Base-by-base conservation (phyloP, 2,888 invertebrate species). In the Cosmia pyralina region DNA sequence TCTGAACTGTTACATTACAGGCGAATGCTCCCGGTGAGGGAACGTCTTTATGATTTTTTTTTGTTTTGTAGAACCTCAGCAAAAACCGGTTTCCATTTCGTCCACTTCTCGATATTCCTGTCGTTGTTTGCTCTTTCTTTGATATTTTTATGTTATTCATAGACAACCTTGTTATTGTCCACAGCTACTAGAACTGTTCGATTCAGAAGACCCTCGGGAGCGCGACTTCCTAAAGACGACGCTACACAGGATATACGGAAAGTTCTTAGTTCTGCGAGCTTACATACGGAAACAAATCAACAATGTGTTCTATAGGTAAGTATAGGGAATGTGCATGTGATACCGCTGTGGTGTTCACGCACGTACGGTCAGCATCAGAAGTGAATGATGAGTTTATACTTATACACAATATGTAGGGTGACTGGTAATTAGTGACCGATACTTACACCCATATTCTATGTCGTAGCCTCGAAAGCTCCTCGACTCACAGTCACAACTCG, bases 211-310 rank as follows among this genome's bases (percentile, higher is more conserved):
- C 96, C 99, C 99, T 77, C 96, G 99, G 73, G 99, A 99, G 95
- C 97, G 99, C 87, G 99, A 99, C 96, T 99, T 99, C 95, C 97
- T 99, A 72, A 99, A 99, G 96, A 99, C 99, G n/a, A 99, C 99
- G 64, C 97, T 99, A 86, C 99, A 99, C 97, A 97, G 99, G 96
- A 99, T 99, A 96, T 99, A 99, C 96, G 99, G 99, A 76, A 99
- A 99, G 96, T 99, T 99, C 96, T 97, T 99, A 89, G 99, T 99
- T 76, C 97, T 99, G 85, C 97, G 99, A 92, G 99, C 99, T 90
- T 99, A 99, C 96, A 99, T 99, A 95, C 97, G 99, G 94, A 99
- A 99, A 97, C 99, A 99, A 96, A 99, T 99, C 93, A 99, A 99
- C 96, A 99, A 99, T 96, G 99, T 99, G 95, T 99, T 99, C 96